phyloP scores from a whole-genome alignment of 2,113 vertebrate species.

The Micromys minutus region DNA sequence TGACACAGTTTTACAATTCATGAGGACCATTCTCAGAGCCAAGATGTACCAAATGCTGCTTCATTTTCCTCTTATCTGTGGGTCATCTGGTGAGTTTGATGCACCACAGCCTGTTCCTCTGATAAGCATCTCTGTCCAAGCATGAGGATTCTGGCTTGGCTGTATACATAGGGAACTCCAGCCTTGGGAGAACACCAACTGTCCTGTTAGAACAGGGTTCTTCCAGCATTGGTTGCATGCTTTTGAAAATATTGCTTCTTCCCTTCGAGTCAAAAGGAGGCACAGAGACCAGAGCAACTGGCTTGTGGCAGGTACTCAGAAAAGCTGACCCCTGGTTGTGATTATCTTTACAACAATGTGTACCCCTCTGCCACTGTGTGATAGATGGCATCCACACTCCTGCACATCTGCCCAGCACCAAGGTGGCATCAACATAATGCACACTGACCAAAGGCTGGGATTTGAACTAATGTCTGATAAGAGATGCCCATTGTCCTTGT shows the following conservation, averaged over 20 bases:
- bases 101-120: fast-evolving
- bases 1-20: fast-evolving
- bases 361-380: too few species aligned
- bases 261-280: not conserved
- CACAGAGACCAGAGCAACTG: not conserved
- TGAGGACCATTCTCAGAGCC: not conserved
- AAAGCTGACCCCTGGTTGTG: fast-evolving
- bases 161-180: fast-evolving
- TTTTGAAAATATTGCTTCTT: not conserved
- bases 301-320: not conserved
- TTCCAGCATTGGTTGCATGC: too few species aligned
- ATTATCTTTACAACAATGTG: fast-evolving
- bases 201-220: not conserved
- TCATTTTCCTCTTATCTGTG: fast-evolving
- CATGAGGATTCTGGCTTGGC: not conserved
- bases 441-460: fast-evolving
- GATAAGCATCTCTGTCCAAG: too few species aligned
- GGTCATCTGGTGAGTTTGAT: fast-evolving
- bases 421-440: fast-evolving
- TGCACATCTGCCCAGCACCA: fast-evolving
- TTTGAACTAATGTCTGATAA: not conserved
- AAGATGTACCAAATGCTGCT: not conserved
- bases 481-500: too few species aligned
- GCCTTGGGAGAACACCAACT: fast-evolving
- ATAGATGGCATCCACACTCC: fast-evolving